phyloP scores from a whole-genome alignment of 1,140 invertebrate species.

The Caenorhabditis inopinata region DNA sequence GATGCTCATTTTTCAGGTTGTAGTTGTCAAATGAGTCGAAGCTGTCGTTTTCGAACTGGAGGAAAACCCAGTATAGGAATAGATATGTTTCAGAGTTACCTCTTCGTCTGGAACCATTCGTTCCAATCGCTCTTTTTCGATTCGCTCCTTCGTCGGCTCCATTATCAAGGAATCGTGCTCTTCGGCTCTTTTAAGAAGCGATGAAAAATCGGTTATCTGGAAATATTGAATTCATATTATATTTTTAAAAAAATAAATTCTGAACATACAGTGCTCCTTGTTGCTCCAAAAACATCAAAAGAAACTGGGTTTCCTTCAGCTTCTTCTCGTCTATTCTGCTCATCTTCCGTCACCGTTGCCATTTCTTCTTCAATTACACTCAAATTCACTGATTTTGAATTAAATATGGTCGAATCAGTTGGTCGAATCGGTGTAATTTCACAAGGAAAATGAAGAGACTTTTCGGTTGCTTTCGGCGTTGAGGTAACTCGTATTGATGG shows the following conservation, averaged over 20 bases:
- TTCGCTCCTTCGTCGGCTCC: background rate
- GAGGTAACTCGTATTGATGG: background rate
- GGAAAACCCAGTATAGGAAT: too few species aligned
- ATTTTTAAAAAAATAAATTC: too few species aligned
- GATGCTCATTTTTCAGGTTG: background rate
- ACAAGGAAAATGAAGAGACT: background rate
- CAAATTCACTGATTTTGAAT: background rate
- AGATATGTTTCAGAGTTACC: background rate
- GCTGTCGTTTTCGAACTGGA: background rate
- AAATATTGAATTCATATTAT: background rate
- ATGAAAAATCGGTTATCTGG: background rate
- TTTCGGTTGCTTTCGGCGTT: background rate
- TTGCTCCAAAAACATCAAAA: background rate
- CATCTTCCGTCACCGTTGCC: background rate
- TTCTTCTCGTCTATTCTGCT: background rate
- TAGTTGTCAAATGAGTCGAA: conserved; percentile 1
- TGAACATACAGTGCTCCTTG: too few species aligned
- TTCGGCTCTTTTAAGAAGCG: background rate
- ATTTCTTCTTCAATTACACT: background rate
- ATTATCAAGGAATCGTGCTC: background rate
- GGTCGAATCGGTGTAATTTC: background rate
- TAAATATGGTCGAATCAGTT: background rate
- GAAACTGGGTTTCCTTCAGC: background rate
- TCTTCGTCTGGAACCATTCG: background rate
- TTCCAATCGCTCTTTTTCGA: background rate